These are phyloP conservation scores for Ceratosolen fusciceps DNA, from an alignment of 1,140 invertebrate genomes.

Conservation along the genomic window DNA sequence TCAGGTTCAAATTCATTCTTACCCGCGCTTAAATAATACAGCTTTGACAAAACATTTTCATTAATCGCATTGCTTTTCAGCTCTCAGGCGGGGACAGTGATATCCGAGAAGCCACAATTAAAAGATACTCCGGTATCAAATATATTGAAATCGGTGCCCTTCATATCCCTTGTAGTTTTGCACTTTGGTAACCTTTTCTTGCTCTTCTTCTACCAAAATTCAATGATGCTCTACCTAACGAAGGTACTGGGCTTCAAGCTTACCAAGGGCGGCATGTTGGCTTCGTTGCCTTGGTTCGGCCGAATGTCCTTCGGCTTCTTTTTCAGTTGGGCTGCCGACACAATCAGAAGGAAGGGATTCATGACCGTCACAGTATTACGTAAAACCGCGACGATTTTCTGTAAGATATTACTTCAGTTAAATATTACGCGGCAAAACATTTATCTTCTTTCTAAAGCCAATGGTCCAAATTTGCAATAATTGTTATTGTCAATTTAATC, in stretches of 20 bases:
- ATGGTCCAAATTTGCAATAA: no score
- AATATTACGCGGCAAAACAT: no score
- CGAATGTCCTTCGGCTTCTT: constrained; percentile 77
- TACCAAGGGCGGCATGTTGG: constrained; percentile 76
- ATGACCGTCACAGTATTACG: constrained; percentile 76
- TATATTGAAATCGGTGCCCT: constrained; percentile 78
- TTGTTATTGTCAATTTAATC: no score
- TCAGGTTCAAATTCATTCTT: no score
- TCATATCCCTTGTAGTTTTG: constrained; percentile 75
- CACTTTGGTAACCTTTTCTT: constrained; percentile 83
- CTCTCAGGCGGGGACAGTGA: constrained; percentile 55
- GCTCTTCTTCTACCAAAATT: constrained; percentile 86
- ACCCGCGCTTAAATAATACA: no score
- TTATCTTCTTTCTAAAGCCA: no score
- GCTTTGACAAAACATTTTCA: no score
- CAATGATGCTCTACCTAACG: constrained; percentile 77
- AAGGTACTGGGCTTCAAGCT: constrained; percentile 85
- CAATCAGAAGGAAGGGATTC: constrained; percentile 71
- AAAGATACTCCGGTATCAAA: constrained; percentile 56
- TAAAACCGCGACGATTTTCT: constrained; percentile 79
- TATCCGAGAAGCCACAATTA: constrained; percentile 49
- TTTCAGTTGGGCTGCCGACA: constrained; percentile 78
- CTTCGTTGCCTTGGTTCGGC: constrained; percentile 77
- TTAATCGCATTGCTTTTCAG: constrained; percentile 44
- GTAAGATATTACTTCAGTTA: no score